phyloP scores from a whole-genome alignment of 2,797 vertebrate species.

The Halcyon chelicuti region DNA sequence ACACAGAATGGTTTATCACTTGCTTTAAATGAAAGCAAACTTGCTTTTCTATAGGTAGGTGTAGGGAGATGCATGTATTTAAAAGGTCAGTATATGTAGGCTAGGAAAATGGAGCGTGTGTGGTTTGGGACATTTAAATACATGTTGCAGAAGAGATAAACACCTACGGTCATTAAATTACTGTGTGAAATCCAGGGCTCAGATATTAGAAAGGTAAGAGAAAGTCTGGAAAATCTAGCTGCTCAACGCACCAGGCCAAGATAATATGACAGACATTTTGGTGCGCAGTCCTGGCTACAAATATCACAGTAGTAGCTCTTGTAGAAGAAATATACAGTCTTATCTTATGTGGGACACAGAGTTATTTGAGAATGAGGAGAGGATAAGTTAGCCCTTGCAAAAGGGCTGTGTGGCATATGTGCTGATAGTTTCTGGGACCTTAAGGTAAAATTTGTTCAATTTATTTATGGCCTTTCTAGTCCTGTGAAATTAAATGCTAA shows the following conservation, averaged over 20 bases:
- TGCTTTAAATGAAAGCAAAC: not conserved
- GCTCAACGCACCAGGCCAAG: not conserved
- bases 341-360: fast-evolving
- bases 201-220: not conserved
- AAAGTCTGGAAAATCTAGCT: not conserved
- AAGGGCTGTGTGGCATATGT: not conserved
- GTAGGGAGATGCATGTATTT: not conserved
- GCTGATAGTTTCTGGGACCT: not conserved
- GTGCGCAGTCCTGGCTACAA: not conserved
- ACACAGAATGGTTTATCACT: not conserved
- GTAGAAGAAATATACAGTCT: not conserved
- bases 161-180: not conserved
- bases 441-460: not conserved
- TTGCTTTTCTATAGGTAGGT: not conserved
- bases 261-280: not conserved
- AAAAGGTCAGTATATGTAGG: not conserved
- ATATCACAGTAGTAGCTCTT: not conserved
- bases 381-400: not conserved
- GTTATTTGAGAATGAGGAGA: not conserved
- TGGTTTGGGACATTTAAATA: not conserved
- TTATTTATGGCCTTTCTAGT: not conserved
- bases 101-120: not conserved
- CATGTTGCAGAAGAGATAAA: not conserved
- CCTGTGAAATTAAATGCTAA: not conserved
- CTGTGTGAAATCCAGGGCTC: not conserved